Percentiles rank a stretch among this genome's conserved stretches.
These are phyloP conservation scores for Campopleginae sp. DNA, from an alignment of 2,888 invertebrate genomes.

Conservation along the genomic window DNA sequence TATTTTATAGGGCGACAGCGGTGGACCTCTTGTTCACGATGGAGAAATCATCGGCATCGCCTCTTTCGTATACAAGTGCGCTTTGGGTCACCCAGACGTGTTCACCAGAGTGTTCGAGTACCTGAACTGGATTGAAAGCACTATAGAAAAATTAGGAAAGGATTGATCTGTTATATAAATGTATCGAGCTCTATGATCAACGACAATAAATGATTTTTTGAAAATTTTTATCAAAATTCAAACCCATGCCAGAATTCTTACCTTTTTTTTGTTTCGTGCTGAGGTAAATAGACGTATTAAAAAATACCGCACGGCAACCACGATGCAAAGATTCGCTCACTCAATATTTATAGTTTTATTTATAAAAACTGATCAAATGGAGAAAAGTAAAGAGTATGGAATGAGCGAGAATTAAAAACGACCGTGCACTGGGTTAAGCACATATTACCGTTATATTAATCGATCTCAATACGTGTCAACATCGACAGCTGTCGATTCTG, in stretches of 20 bases:
- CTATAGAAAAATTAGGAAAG: neutral
- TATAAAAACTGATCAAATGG: neutral
- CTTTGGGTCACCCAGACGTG: conserved; percentile 78
- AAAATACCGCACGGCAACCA: neutral
- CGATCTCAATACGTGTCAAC: conserved; percentile 40
- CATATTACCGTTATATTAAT: conserved; percentile 16
- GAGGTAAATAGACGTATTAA: neutral
- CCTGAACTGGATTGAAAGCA: conserved; percentile 75
- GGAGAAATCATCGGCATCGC: conserved; percentile 76
- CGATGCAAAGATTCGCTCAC: neutral
- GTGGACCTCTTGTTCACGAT: conserved; percentile 67
- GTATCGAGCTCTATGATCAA: neutral
- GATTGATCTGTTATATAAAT: neutral
- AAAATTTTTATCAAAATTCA: neutral
- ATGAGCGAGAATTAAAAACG: neutral
- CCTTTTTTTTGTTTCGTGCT: neutral
- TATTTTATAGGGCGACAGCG: conserved; percentile 68
- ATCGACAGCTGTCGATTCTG: conserved; percentile 42
- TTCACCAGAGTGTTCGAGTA: conserved; percentile 77
- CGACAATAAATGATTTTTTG: neutral
- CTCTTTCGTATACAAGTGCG: conserved; percentile 80
- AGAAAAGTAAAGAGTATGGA: neutral
- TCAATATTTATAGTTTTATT: neutral
- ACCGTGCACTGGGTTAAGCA: conserved; percentile 5
- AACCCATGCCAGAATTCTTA: neutral